Conservation (phyloP, 2,888 invertebrate species). For the Acrobeloides nanus region DNA sequence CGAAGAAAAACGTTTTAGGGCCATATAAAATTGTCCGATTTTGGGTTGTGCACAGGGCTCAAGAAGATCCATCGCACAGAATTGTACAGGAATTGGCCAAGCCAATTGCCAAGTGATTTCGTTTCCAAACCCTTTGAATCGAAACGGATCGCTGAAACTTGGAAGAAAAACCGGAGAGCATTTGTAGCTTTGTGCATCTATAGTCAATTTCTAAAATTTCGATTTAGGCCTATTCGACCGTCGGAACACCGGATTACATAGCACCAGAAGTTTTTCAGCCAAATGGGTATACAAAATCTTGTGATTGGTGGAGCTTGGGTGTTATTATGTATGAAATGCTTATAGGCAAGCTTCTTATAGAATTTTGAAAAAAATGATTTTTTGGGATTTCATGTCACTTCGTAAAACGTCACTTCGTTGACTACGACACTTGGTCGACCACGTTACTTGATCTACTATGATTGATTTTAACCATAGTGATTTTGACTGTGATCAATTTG, state of each 20-base stretch:
- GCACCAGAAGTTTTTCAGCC: conserved; percentile 93
- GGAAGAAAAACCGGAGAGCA: conserved; percentile 89
- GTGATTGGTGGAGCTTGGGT: conserved; percentile 99
- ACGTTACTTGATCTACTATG: no score
- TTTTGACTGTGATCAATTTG: no score
- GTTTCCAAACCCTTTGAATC: conserved; percentile 77
- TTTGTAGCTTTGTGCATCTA: conserved; percentile 26
- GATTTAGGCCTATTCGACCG: conserved; percentile 61
- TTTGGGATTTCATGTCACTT: no score
- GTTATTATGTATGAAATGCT: conserved; percentile 99
- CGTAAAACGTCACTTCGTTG: no score
- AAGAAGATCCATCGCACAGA: conserved; percentile 98
- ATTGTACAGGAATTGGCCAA: conserved; percentile 70
- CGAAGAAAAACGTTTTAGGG: conserved; percentile 61
- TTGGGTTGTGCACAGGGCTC: conserved; percentile 94
- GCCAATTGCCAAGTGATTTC: conserved; percentile 52
- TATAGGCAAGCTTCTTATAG: conserved; percentile 65
- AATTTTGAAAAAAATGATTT: neutral
- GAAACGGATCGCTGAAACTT: conserved; percentile 92
- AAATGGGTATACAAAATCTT: conserved; percentile 92
- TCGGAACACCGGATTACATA: conserved; percentile 97
- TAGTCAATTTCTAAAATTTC: conserved; percentile 8
- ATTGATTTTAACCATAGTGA: no score
- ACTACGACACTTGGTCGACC: no score
- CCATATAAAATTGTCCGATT: conserved; percentile 94